Percentiles rank a stretch among this genome's conserved stretches.
Conservation (phyloP, 2,113 vertebrate genomes). For the Gallinago jamesoni region DNA sequence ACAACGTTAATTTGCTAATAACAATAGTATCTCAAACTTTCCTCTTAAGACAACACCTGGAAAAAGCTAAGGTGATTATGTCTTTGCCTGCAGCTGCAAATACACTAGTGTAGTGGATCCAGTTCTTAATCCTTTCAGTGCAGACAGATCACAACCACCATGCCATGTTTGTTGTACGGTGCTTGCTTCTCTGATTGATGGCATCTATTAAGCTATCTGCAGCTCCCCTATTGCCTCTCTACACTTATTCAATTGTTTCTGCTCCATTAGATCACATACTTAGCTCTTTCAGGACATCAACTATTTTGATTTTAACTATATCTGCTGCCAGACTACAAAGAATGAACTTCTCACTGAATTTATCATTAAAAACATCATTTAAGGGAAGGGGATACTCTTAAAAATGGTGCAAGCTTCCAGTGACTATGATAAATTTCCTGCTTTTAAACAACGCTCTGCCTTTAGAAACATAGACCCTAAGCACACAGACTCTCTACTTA, state of each 20-base stretch:
- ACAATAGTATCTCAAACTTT: neutral
- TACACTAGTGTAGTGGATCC: neutral
- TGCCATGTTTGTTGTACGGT: neutral
- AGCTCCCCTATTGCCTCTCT: neutral
- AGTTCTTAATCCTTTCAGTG: neutral
- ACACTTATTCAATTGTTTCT: neutral
- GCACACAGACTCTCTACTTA: neutral
- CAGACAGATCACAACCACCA: neutral
- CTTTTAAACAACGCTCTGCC: neutral
- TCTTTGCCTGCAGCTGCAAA: neutral
- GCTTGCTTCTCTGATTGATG: conserved; percentile 3
- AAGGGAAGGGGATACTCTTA: neutral
- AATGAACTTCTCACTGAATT: neutral
- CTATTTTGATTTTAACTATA: neutral
- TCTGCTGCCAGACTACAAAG: neutral
- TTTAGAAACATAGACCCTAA: neutral
- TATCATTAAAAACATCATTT: neutral
- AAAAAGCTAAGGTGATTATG: neutral
- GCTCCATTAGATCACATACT: neutral
- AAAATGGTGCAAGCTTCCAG: neutral
- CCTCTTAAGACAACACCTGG: neutral
- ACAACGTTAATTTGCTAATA: neutral
- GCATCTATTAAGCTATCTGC: neutral
- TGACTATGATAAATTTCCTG: neutral
- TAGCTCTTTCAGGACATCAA: neutral